Base-by-base conservation (phyloP, 2,888 invertebrate species). In the Drosophila infuscata region DNA sequence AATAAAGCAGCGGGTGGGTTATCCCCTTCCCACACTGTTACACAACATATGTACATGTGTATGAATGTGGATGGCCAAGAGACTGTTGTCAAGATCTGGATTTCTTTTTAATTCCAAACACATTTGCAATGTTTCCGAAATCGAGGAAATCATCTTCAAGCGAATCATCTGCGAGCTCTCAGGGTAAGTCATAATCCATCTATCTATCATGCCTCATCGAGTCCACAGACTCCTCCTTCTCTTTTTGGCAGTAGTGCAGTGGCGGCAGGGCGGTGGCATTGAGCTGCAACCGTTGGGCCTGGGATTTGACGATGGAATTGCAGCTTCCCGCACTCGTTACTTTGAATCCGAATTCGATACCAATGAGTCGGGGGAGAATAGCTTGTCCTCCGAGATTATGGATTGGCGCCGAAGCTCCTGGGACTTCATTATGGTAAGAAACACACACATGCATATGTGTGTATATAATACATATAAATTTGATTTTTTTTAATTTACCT, bases 281-380 rank as follows among this genome's bases (percentile, higher is more conserved):
- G 41, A 38, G 1, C 9, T 36, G 17, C 7, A 15, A n/a, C 6
- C 36, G 1, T 38, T 64, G 20, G 36, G 38, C 9, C 9, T 59
- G 3, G 3, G n/a, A 1, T 9, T 30, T 3, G 33, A 43, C 5
- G 30, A 33, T 0, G 67, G 68, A 4, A 2, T 43, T 0, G 12
- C 11, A 25, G 12, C 0, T 9, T 32, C 66, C 12, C 62, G 54
- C 20, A 49, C 6, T 5, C 49, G 46, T 1, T 57, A 36, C n/a
- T 53, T 66, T 9, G 76, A 78, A 33, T 20, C 64, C 25, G 64
- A 75, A 35, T 54, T 61, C 29, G 64, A 70, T 35, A 35, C 48
- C 15, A 59, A 49, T 5, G 43, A 59, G 4, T 5, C 32, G 17
- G 51, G 46, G 0, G 5, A 0, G 0, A 5, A 4, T 0, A 9